Base-by-base conservation (phyloP, 2,797 vertebrate species). In the Morelia viridis region DNA sequence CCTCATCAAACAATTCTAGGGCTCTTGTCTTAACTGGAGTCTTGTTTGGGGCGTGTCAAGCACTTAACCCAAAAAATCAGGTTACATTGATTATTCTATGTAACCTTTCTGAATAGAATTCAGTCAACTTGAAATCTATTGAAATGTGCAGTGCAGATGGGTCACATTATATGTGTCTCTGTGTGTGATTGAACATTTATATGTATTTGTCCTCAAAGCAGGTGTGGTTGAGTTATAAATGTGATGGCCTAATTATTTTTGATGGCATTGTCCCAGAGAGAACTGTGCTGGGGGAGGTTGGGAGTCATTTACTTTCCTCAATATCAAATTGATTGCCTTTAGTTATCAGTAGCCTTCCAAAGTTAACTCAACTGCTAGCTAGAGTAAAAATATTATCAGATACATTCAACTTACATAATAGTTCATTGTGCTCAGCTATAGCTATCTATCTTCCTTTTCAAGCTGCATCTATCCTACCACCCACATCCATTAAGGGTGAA, bases 331-430 rank as follows among this genome's bases (percentile, higher is more conserved):
- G 83, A 84, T 91, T 91, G 92, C 57, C 93, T 95, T 96, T 94
- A 94, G 64, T 93, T 94, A 88, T 94, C 89, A 35, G 89, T 90
- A 96, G 95, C 46, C 11, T 95, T 95, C 94, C 96, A 96, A 98
- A 98, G 96, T 98, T 97, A 97, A 96, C 84, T 60, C 91, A 95
- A 97, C 96, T 90, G 62, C 97, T 94, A 93, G 19, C 57, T 89
- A 93, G 91, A 65, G 95, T 89, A 88, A 96, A 95, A 92, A 93
- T 90, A 64, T 85, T 65, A 94, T 96, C 93, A 96, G 96, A 97
- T 97, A 96, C 97, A 97, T 97, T 97, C 96, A 97, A 97, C 97
- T 98, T 98, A 98, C 97, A 97, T 97, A 98, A 98, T 97, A 96
- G 85, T 95, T 92, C 95, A 97, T 97, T 97, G 97, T 96, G 96